A percentile compares a stretch with the other conserved stretches of the same genome.
Conservation (phyloP, 2,888 invertebrate species). For the Protodeltote pygarga region DNA sequence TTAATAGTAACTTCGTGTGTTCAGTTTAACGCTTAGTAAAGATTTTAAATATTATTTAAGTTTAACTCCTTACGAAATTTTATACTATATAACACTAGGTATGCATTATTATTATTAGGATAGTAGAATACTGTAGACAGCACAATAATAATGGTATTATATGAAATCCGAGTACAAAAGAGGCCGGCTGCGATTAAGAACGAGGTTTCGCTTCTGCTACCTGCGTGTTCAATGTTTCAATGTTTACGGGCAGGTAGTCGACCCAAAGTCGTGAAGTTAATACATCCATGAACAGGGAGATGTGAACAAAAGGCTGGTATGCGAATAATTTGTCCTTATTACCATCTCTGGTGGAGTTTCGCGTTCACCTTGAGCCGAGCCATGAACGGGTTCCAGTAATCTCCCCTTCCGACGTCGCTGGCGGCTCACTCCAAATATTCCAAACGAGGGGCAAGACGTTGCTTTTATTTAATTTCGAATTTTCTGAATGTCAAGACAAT, state of each 20-base stretch:
- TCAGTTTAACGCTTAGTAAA: too few species aligned
- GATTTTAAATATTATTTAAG: too few species aligned
- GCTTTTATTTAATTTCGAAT: conserved; percentile 58
- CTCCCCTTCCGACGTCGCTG: conserved; percentile 59
- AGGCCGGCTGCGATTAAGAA: conserved; percentile 21
- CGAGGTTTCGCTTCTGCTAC: conserved; percentile 38
- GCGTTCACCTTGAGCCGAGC: conserved; percentile 78
- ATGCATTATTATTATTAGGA: too few species aligned
- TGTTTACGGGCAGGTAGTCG: conserved; percentile 65
- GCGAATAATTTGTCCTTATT: conserved; percentile 80
- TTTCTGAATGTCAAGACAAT: background rate
- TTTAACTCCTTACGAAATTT: too few species aligned
- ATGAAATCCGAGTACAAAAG: conserved; percentile 18
- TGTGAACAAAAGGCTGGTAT: conserved; percentile 79
- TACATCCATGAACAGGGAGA: conserved; percentile 73
- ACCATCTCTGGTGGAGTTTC: conserved; percentile 69
- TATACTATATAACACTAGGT: too few species aligned
- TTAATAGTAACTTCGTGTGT: too few species aligned
- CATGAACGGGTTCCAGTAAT: conserved; percentile 75
- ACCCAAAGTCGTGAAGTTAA: conserved; percentile 61
- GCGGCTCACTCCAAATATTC: conserved; percentile 48
- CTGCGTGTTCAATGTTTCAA: conserved; percentile 46
- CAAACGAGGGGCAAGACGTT: conserved; percentile 44
- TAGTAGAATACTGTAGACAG: background rate
- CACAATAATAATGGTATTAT: conserved; percentile 19